Evolutionary conservation across 2,888 invertebrate species (phyloP).

Genomic region (Biston betularia): DNA sequence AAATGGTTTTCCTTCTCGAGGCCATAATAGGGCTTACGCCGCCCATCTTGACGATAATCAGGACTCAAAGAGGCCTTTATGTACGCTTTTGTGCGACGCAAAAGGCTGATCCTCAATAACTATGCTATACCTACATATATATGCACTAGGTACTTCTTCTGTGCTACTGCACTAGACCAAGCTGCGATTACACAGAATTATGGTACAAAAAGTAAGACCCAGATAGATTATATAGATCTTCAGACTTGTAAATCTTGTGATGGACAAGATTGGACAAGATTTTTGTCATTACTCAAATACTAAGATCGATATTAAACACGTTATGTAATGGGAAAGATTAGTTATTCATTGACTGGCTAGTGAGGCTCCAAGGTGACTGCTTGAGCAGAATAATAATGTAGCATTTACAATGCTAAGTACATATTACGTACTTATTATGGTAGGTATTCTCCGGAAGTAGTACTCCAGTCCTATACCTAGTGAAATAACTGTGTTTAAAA

Average conservation of each 20-base stretch:
- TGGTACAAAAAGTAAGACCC: not conserved
- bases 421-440: constrained; percentile 22
- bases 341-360: constrained; percentile 47
- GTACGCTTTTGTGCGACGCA: constrained; percentile 6
- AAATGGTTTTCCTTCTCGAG: constrained; percentile 12
- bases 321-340: constrained; percentile 13
- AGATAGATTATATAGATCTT: not conserved
- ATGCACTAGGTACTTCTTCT: not conserved
- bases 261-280: constrained; percentile 2
- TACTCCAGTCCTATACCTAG: constrained; percentile 51
- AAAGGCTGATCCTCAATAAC: constrained; percentile 1
- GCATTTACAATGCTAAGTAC: constrained; percentile 34
- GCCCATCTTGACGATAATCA: constrained; percentile 21
- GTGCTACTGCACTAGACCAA: not conserved
- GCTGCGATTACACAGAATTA: not conserved
- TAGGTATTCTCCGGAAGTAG: constrained; percentile 53
- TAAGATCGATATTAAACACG: constrained; percentile 12
- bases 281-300: constrained; percentile 18
- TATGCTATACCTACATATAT: not conserved
- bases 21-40: constrained; percentile 13
- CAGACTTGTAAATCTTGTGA: not conserved
- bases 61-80: constrained; percentile 22
- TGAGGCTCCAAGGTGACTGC: constrained; percentile 53
- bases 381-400: constrained; percentile 47
- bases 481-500: constrained; percentile 31